Base-by-base conservation (phyloP, 2,113 vertebrate species). In the Colaptes auratus region DNA sequence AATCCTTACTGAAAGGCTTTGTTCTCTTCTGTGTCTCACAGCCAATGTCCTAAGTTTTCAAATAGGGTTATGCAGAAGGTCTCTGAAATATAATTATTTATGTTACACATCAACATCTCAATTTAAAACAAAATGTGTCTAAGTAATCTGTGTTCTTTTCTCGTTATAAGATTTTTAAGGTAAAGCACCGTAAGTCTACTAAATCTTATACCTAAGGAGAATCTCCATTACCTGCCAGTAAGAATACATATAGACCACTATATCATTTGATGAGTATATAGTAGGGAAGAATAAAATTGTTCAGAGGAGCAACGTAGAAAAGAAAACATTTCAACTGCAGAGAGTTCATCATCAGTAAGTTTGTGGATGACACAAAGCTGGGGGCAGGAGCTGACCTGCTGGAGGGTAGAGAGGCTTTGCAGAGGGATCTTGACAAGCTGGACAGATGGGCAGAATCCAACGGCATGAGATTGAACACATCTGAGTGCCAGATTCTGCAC, bases 101-200 rank as follows among this genome's bases (percentile, higher is more conserved):
- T 7, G 1, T 61, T 59, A 27, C 17, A 44, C 11, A 67, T 60
- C 60, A 66, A 67, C 4, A 8, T 44, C 1, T 0, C 1, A 74
- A 67, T 67, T 70, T 33, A 73, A 67, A 31, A 0, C 15, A 78
- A 81, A 88, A 56, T 7, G 1, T 25, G 23, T 44, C 73, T 73
- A 33, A 77, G 10, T 3, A 64, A n/a, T 64, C 15, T 1, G 0
- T 44, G 15, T 28, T 86, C 11, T 74, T 67, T 75, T 52, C 21
- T 69, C 11, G 4, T 52, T 13, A 15, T 33, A 71, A 42, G 21
- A 58, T 25, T 85, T 92, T 89, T 19, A 69, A 44, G 25, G 5
- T 77, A 46, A 89, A 84, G 8, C 5, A 30, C 12, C 5, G 0
- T 36, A 53, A 72, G 21, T 55, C 12, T 44, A 31, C 25, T 60